A percentile compares a stretch with the other conserved stretches of the same genome.
Conservation (phyloP, 92 coral and sea anemone genomes). For the Porites cylindrica region DNA sequence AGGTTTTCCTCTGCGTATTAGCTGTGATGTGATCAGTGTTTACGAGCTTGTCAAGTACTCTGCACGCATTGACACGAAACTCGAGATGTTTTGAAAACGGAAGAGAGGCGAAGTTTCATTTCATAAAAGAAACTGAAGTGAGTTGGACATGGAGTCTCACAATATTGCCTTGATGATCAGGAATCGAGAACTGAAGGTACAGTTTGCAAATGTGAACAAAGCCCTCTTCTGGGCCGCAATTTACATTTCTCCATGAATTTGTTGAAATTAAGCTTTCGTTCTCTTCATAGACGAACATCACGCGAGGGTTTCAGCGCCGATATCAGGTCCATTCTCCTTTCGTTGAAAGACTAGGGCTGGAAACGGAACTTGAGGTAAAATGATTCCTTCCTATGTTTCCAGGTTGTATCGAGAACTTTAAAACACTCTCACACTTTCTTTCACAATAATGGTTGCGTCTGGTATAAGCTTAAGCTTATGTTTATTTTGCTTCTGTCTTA, state of each 20-base stretch:
- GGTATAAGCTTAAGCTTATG: not conserved
- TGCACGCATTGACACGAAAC: conserved; percentile 25
- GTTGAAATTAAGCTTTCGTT: conserved; percentile 5
- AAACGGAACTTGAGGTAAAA: conserved; percentile 89
- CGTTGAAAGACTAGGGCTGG: conserved; percentile 89
- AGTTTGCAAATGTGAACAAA: conserved; percentile 26
- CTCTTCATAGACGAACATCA: conserved; percentile 79
- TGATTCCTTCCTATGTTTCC: not conserved
- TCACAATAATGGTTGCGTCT: not conserved
- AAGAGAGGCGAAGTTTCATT: conserved; percentile 12
- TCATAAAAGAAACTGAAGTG: not conserved
- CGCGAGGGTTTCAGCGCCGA: conserved; percentile 85
- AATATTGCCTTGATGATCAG: conserved; percentile 79
- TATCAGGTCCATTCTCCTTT: conserved; percentile 83
- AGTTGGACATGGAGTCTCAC: conserved; percentile 55
- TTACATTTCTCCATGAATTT: not conserved
- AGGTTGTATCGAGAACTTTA: not conserved
- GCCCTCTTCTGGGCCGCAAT: not conserved
- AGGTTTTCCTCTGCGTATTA: not conserved
- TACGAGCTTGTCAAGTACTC: conserved; percentile 37
- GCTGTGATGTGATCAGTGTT: conserved; percentile 8
- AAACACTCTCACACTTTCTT: not conserved
- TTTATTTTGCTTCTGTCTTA: conserved; percentile 35
- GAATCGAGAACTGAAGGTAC: conserved; percentile 84
- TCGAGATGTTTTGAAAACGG: conserved; percentile 21